These are phyloP conservation scores for Eulemur rufifrons DNA, from an alignment of 2,113 vertebrate species.

Conservation along the genomic window DNA sequence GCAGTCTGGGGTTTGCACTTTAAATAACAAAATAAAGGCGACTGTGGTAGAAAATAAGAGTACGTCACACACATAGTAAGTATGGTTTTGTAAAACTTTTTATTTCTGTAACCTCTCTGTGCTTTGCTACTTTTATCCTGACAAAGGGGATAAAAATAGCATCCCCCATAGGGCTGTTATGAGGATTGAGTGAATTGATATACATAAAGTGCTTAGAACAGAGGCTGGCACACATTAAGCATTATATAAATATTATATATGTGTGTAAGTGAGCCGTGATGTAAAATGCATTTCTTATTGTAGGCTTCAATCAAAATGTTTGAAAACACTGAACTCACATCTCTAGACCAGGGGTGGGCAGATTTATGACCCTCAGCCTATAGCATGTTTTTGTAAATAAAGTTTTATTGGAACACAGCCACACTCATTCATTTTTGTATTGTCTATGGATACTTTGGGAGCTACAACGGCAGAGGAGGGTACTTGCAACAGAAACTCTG, in stretches of 20 bases:
- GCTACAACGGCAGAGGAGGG: not conserved
- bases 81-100: not conserved
- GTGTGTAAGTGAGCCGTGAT: not conserved
- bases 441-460: not conserved
- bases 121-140: not conserved
- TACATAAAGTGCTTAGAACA: not conserved
- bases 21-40: not conserved
- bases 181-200: not conserved
- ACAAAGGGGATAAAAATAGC: not conserved
- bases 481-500: not conserved
- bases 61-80: not conserved
- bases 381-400: not conserved
- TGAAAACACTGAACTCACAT: not conserved
- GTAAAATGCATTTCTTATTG: not conserved
- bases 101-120: not conserved
- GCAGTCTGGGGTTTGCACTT: not conserved
- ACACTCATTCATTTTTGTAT: not conserved
- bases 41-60: not conserved
- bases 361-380: not conserved
- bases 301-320: not conserved
- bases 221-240: not conserved
- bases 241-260: not conserved
- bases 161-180: not conserved
- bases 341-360: not conserved
- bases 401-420: not conserved